These are phyloP conservation scores for Siphamia tubifer DNA, from an alignment of 2,113 vertebrate genomes.

Conservation along the genomic window DNA sequence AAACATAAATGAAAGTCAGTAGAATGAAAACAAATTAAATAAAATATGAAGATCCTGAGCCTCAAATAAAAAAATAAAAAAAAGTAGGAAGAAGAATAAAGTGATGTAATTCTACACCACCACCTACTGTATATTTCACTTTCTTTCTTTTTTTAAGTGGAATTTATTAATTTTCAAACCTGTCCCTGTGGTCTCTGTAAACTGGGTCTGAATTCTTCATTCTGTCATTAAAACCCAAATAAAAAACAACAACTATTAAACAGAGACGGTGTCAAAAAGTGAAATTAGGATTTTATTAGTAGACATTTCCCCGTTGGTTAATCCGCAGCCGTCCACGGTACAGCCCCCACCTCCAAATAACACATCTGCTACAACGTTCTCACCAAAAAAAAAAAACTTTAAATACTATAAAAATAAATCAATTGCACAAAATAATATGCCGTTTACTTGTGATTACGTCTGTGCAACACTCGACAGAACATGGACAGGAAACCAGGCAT, in stretches of 20 bases:
- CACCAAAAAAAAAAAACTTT: slow-evolving; percentile 66
- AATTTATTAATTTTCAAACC: too few species aligned
- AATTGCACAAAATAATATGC: slow-evolving; percentile 68
- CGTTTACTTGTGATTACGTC: slow-evolving; percentile 58
- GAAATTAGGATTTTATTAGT: slow-evolving; percentile 75
- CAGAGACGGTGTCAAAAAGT: slow-evolving; percentile 36
- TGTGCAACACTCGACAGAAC: slow-evolving; percentile 54
- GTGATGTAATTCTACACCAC: too few species aligned
- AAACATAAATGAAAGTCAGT: too few species aligned
- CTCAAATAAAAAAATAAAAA: too few species aligned
- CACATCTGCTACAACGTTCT: slow-evolving; percentile 60
- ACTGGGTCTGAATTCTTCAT: too few species aligned
- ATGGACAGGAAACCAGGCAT: slow-evolving; percentile 27
- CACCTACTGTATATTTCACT: too few species aligned
- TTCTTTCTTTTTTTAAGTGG: too few species aligned
- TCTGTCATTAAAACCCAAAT: too few species aligned
- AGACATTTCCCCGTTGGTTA: slow-evolving; percentile 57
- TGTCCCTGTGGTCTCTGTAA: too few species aligned
- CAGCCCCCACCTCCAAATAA: slow-evolving; percentile 60
- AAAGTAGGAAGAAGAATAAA: too few species aligned
- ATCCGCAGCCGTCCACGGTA: slow-evolving; percentile 51
- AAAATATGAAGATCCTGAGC: too few species aligned
- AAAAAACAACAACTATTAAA: neutral
- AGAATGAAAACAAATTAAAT: too few species aligned
- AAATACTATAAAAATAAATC: slow-evolving; percentile 84